A percentile compares a stretch with the other conserved stretches of the same genome.
Conservation (phyloP, 1,140 invertebrate genomes). For the Oedothorax gibbosus region DNA sequence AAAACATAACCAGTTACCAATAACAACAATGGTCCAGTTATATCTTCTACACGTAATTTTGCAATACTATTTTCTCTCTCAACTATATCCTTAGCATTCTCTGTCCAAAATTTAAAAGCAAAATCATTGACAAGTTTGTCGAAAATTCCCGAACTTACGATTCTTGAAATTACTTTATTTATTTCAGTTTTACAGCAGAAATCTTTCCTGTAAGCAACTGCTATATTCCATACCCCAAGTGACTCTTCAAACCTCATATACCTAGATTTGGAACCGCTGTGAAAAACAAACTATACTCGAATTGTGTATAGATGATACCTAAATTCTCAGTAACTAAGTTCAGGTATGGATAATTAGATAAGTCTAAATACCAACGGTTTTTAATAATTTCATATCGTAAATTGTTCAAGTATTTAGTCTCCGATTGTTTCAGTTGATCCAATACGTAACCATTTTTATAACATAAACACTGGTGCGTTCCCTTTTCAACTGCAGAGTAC, state of each 20-base stretch:
- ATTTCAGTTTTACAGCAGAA: slow-evolving; percentile 4
- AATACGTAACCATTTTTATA: neutral
- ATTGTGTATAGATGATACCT: neutral
- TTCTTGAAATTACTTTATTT: slow-evolving; percentile 2
- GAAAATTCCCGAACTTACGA: neutral
- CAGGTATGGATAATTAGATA: neutral
- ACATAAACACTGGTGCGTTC: neutral
- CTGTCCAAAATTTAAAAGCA: neutral
- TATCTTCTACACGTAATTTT: too few relatives aligned
- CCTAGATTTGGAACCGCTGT: neutral
- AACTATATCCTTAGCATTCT: too few relatives aligned
- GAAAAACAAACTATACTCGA: neutral
- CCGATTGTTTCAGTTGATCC: neutral
- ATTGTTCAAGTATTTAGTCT: neutral
- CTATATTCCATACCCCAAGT: neutral
- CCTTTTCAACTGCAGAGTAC: neutral
- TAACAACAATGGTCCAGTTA: too few relatives aligned
- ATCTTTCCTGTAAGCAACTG: slow-evolving; percentile 1
- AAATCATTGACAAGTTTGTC: neutral
- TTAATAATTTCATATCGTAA: neutral
- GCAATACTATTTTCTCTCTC: too few relatives aligned
- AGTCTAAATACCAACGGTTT: neutral
- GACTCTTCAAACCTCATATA: neutral
- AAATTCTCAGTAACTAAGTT: neutral
- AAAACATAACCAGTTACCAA: too few relatives aligned